Evolutionary conservation across 1,140 invertebrate species (phyloP), one percentile per base, ranked within the genome.

Genomic region (Gryllus bimaculatus): DNA sequence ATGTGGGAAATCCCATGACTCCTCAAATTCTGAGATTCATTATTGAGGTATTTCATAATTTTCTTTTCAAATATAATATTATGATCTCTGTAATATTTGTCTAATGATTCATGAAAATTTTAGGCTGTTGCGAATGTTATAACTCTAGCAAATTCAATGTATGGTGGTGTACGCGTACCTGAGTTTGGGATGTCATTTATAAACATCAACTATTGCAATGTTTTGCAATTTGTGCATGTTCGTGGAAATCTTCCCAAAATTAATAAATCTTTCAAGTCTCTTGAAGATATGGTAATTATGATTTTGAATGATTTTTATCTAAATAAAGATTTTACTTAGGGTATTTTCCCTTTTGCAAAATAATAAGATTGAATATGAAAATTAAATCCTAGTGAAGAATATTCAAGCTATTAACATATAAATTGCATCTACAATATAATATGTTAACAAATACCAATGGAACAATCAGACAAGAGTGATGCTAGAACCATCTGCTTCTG

Each of bases 61-160:
- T 66, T 66, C 18, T 13, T 66, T 66, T 66, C 2, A 66, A 13
- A 66, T 13, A 66, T 66, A 3, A 13, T 66, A 7, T 66, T 66
- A 7, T 66, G 26, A 39, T 39, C 26, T 39, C 26, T 39, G 26
- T 39, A 2, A 39, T 39, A 5, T 39, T 39, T 39, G 26, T 39
- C 26, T 39, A 39, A 39, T 5, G 26, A 39, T 39, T 39, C 26
- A 39, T 39, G 26, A 39, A 39, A 1, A 77, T 8, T 20, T 77
- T 18, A 77, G 76, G 47, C 47, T 77, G 76, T 77, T n/a, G 47
- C 47, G n/a, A 77, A 77, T 77, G 47, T 77, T 77, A 21, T 77
- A 54, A 49, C 48, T 8, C 47, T 77, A n/a, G 76, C 47, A 8
- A 48, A 47, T 54, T 77, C 76, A 77, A 20, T 77, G 47, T 48